Conservation (phyloP, 2,888 invertebrate genomes). For the Zaprionus obscuricornis region DNA sequence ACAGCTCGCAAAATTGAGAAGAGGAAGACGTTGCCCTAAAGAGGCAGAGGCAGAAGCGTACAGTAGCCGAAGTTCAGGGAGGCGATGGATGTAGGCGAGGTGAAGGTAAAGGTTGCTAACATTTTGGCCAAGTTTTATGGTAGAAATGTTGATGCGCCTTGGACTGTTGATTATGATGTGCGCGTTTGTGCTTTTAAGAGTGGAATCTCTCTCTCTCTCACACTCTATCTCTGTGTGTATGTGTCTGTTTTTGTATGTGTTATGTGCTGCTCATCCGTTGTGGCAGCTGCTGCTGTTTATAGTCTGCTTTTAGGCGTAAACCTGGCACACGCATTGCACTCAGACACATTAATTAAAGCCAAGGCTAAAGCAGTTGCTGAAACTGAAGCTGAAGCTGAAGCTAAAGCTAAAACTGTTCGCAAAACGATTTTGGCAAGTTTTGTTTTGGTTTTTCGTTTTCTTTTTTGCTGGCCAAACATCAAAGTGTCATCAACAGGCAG, state of each 20-base stretch:
- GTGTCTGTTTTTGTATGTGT: too few species aligned
- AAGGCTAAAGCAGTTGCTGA: not conserved
- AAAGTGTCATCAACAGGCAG: slow-evolving; percentile 70
- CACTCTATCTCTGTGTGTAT: too few species aligned
- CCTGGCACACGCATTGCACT: slow-evolving; percentile 18
- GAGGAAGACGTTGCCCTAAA: slow-evolving; percentile 33
- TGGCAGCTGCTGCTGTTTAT: slow-evolving; percentile 49
- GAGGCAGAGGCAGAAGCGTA: not conserved
- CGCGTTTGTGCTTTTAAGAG: slow-evolving; percentile 11
- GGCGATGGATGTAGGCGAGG: not conserved
- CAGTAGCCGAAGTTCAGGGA: not conserved
- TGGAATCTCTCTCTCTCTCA: too few species aligned
- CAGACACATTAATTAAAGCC: slow-evolving; percentile 37
- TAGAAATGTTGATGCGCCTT: slow-evolving; percentile 18
- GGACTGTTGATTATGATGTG: slow-evolving; percentile 58
- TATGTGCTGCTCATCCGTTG: too few species aligned
- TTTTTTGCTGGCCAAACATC: too few species aligned
- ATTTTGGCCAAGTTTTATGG: slow-evolving; percentile 57
- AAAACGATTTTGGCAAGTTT: slow-evolving; percentile 13
- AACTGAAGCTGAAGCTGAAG: slow-evolving; percentile 1
- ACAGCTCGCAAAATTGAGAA: slow-evolving; percentile 49
- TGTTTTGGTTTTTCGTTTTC: slow-evolving; percentile 15
- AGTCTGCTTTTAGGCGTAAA: slow-evolving; percentile 41
- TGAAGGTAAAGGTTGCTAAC: slow-evolving; percentile 9
- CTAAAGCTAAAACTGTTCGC: not conserved